Evolutionary conservation across 2,888 invertebrate genomes (phyloP).

Genomic region (Orchesellides sinensis): DNA sequence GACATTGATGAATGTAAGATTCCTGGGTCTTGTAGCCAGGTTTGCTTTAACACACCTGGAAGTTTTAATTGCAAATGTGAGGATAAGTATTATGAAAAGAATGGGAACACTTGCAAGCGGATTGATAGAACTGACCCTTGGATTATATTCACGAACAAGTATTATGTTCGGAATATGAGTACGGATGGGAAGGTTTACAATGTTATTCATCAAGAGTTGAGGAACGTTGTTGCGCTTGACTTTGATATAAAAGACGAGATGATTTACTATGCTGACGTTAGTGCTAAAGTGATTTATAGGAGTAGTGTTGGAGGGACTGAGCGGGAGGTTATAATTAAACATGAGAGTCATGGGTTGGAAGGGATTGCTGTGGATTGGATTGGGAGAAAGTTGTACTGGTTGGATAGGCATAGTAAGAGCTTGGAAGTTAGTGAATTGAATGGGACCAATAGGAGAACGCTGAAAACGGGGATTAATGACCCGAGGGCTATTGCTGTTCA

Average conservation of each 20-base stretch:
- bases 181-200: conserved; percentile 90
- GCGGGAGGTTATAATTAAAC: conserved; percentile 90
- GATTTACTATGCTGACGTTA: conserved; percentile 97
- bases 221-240: conserved; percentile 97
- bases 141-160: conserved; percentile 97
- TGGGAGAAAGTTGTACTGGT: conserved; percentile 96
- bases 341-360: conserved; percentile 97
- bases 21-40: conserved; percentile 94
- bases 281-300: conserved; percentile 94
- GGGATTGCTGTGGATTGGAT: conserved; percentile 98
- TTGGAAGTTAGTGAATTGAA: conserved; percentile 96
- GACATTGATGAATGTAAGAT: conserved; percentile 96
- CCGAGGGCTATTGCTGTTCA: conserved; percentile 97
- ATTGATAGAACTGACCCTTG: conserved; percentile 88
- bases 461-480: conserved; percentile 92
- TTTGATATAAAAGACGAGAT: conserved; percentile 90
- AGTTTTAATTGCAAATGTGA: conserved; percentile 97
- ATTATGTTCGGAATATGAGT: conserved; percentile 97
- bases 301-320: conserved; percentile 79
- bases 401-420: conserved; percentile 96
- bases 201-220: conserved; percentile 92
- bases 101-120: conserved; percentile 90
- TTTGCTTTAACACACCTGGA: conserved; percentile 96
- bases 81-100: conserved; percentile 91
- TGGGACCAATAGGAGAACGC: conserved; percentile 92